Evolutionary conservation across 2,797 vertebrate genomes (phyloP).

Genomic region (Staurois parvus): DNA sequence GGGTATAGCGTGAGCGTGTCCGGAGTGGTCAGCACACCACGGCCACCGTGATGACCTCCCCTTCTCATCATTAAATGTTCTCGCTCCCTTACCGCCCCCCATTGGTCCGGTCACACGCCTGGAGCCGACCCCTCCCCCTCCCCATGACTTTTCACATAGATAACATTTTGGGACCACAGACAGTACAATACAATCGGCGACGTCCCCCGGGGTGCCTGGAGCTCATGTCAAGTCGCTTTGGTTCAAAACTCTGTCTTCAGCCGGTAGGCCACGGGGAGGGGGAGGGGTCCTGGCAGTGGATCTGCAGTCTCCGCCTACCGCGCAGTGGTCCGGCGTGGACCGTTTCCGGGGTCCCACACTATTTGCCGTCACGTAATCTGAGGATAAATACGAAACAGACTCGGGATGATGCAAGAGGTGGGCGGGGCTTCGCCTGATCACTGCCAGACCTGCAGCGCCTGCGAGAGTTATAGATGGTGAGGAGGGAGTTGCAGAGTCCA

Average conservation of each 20-base stretch:
- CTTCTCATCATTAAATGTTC: constrained; percentile 23
- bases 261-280: too few relatives aligned
- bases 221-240: background rate
- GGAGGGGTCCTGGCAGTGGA: too few relatives aligned
- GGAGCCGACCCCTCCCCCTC: background rate
- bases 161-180: background rate
- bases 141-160: background rate
- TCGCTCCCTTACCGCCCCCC: background rate
- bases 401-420: too few relatives aligned
- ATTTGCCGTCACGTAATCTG: too few relatives aligned
- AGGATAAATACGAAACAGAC: too few relatives aligned
- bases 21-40: constrained; percentile 41
- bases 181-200: background rate
- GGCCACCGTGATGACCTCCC: constrained; percentile 21
- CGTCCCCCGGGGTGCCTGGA: background rate
- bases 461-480: too few relatives aligned
- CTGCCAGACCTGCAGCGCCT: too few relatives aligned
- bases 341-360: too few relatives aligned
- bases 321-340: too few relatives aligned
- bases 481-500: too few relatives aligned
- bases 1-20: constrained; percentile 26
- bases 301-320: too few relatives aligned
- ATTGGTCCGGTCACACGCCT: background rate
- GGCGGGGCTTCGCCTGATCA: too few relatives aligned
- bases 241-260: background rate